phyloP scores from a whole-genome alignment of 53 echinoderm and acorn worm species.

The Astropecten irregularis region DNA sequence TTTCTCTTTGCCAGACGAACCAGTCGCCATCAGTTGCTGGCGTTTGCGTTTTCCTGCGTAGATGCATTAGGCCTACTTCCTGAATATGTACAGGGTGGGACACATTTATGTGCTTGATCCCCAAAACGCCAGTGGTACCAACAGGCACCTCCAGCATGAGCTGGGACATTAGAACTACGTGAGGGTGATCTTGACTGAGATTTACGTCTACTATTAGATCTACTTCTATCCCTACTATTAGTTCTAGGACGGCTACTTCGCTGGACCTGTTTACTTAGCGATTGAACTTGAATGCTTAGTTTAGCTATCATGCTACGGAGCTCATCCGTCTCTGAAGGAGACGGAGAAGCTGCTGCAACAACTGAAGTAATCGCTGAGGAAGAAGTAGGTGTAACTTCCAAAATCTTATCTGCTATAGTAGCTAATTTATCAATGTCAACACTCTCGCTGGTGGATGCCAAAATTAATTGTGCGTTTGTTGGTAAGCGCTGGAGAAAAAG shows the following conservation, averaged over 20 bases:
- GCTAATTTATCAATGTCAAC: background rate
- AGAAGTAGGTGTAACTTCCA: background rate
- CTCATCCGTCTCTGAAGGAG: background rate
- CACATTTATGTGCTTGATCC: no score
- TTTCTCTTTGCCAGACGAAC: no score
- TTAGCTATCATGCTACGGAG: background rate
- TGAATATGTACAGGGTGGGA: no score
- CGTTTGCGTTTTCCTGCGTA: no score
- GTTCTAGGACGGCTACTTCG: background rate
- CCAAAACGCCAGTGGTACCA: no score
- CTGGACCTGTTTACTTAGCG: background rate
- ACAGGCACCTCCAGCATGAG: background rate
- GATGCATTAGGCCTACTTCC: no score
- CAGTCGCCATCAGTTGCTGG: no score
- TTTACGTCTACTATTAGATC: background rate
- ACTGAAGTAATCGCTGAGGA: background rate
- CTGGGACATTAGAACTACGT: background rate
- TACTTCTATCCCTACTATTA: background rate
- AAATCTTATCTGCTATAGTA: background rate
- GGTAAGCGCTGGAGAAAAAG: constrained; percentile 3
- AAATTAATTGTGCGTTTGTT: background rate
- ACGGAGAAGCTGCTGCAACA: background rate
- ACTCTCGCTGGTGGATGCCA: background rate
- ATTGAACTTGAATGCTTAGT: background rate
- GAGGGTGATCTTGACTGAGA: background rate